Base-by-base conservation (phyloP, 2,113 vertebrate genomes). In the Todiramphus chloris region DNA sequence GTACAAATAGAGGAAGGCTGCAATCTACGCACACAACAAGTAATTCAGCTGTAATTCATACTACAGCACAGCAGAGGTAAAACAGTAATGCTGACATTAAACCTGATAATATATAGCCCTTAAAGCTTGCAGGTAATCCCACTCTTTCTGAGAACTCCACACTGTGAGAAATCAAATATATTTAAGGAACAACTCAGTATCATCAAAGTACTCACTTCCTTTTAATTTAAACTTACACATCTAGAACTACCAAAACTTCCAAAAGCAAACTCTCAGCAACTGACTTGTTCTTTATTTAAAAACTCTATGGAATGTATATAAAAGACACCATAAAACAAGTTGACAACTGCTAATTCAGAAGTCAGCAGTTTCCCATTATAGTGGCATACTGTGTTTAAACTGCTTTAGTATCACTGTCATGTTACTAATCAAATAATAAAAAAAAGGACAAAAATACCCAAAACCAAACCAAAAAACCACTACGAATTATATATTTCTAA, bases 11-110 rank as follows among this genome's bases (percentile, higher is more conserved):
- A 60, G 31, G n/a, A 24, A 93, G 55, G 55, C 37, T 39, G n/a
- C 59, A 86, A 93, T 77, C 41, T 60, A 83, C 13, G 50, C 41
- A 69, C 31, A 35, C 31, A 53, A 62, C 35, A 79, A 87, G 66
- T 69, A 92, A 87, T 56, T 86, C 67, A 88, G 58, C 33, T 93
- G 92, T 94, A 94, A 89, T 68, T 91, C 85, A 88, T 37, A 86
- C 75, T 24, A n/a, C 13, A 74, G 63, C 60, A 64, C 1, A 87
- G 91, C 55, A 67, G 72, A 83, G 50, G 83, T 87, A 74, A 83
- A 75, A 46, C 1, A 1, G 91, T 67, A 92, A 78, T 33, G 35
- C n/a, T 1, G 0, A 84, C 35, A 63, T 60, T 91, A 81, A 94
- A 92, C 48, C 56, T 35, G 78, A 93, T 72, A 79, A 82, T 23